A percentile compares a stretch with the other conserved stretches of the same genome.
Evolutionary conservation across 2,113 vertebrate genomes (phyloP).

Genomic region (Xyliphius kryptos): DNA sequence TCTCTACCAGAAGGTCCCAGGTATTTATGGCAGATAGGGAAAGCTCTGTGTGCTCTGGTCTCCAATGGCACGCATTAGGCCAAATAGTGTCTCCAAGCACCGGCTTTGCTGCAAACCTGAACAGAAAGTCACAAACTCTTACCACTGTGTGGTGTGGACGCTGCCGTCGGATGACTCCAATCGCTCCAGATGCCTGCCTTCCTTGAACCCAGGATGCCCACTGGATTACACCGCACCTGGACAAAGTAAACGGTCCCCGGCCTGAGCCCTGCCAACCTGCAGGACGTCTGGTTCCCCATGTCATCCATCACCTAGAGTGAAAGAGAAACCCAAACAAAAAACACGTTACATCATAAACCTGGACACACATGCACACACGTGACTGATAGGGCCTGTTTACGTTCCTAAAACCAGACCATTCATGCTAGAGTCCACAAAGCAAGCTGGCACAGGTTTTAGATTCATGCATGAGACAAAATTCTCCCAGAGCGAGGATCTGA

Average conservation of each 20-base stretch:
- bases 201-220: conserved; percentile 92
- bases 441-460: too few species aligned
- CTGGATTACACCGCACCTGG: conserved; percentile 93
- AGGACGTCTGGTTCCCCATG: conserved; percentile 91
- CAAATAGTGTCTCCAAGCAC: too few species aligned
- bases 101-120: too few species aligned
- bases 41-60: too few species aligned
- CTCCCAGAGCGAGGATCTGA: too few species aligned
- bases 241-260: conserved; percentile 94
- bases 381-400: conserved; percentile 34
- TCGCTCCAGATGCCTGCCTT: conserved; percentile 95
- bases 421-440: too few species aligned
- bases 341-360: conserved; percentile 29
- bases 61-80: too few species aligned
- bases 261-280: conserved; percentile 85
- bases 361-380: too few species aligned
- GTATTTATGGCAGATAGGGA: too few species aligned
- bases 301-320: conserved; percentile 85
- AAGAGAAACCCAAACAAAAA: conserved; percentile 39
- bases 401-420: too few species aligned
- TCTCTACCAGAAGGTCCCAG: too few species aligned
- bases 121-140: conserved; percentile 56
- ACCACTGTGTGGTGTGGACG: conserved; percentile 92
- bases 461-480: too few species aligned
- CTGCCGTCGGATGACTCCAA: conserved; percentile 93